Base-by-base conservation (phyloP, 2,888 invertebrate genomes). In the Oxyscelio sp. region DNA sequence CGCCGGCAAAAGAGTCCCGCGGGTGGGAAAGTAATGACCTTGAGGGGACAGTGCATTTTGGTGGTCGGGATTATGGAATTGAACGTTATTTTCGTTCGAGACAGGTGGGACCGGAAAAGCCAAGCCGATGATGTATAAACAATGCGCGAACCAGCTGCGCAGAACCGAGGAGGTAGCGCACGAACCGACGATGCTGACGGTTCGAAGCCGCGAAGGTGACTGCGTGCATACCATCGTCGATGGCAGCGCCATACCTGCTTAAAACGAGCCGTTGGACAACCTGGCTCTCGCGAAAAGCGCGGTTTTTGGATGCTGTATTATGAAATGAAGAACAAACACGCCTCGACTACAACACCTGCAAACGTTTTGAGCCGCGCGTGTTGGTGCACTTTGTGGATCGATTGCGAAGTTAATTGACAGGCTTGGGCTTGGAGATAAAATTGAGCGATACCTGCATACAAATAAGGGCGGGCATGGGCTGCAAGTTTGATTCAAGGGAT, bases 181-280 rank as follows among this genome's bases (percentile, higher is more conserved):
- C 66, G 58, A 81, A 50, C 71, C 9, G 43, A 19, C 79, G 82
- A 70, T 77, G 88, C 85, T 88, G 38, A 83, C 91, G 73, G 84
- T 81, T 85, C 91, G 90, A 85, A 89, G 90, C 90, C 90, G 90
- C 90, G 87, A 92, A 90, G 88, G 88, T 87, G 81, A 92, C 92
- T 91, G 92, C 88, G 87, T 84, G 80, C 81, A 90, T 91, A 90
- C 88, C 75, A 85, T 78, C 73, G 70, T 74, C 91, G 92, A 91
- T 89, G 73, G 91, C 91, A 91, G 91, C 92, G 91, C 92, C 90
- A 87, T 89, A 63, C 85, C 70, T 78, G 71, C 48, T 24, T 8
- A 43, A 58, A 66, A 66, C 73, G 24, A 54, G 54, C 38, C 66
- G 73, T 83, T 83, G 77, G 77, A 61, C 65, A 70, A 83, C 82